These are phyloP conservation scores for Opisthograptis luteolata DNA, from an alignment of 2,888 invertebrate genomes.

Conservation along the genomic window DNA sequence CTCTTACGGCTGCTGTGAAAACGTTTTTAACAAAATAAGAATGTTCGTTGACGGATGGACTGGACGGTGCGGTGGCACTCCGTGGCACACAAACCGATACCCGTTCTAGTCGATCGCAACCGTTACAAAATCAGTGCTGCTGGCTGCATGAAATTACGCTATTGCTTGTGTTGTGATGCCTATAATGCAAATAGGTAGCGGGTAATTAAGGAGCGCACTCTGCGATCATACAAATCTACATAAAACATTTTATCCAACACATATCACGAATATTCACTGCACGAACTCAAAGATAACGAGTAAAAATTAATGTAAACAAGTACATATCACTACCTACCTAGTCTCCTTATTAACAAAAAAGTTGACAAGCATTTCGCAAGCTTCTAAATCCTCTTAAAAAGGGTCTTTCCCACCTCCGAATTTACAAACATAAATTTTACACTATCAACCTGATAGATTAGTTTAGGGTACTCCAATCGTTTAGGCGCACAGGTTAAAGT, in stretches of 20 bases:
- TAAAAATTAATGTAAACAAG: too few species aligned
- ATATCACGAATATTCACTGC: too few species aligned
- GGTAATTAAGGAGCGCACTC: slow-evolving; percentile 2
- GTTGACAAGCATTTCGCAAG: too few species aligned
- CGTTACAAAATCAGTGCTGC: slow-evolving; percentile 82
- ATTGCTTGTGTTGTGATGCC: slow-evolving; percentile 27
- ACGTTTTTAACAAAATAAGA: slow-evolving; percentile 43
- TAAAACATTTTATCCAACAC: too few species aligned
- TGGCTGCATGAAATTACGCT: slow-evolving; percentile 76
- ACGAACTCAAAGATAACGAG: background rate
- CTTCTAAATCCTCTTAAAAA: background rate
- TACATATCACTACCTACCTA: too few species aligned
- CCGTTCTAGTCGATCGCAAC: slow-evolving; percentile 82
- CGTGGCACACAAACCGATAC: slow-evolving; percentile 72
- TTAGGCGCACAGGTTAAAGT: slow-evolving; percentile 63
- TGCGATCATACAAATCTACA: too few species aligned
- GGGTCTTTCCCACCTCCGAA: slow-evolving; percentile 1
- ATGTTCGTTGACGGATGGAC: slow-evolving; percentile 63
- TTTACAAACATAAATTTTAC: background rate
- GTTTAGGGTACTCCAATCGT: slow-evolving; percentile 49
- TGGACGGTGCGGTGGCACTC: slow-evolving; percentile 13
- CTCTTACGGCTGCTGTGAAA: background rate
- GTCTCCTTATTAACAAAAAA: too few species aligned
- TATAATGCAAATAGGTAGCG: slow-evolving; percentile 15
- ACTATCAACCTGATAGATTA: background rate